phyloP scores from a whole-genome alignment of 2,113 vertebrate species.

The Jaculus jaculus region DNA sequence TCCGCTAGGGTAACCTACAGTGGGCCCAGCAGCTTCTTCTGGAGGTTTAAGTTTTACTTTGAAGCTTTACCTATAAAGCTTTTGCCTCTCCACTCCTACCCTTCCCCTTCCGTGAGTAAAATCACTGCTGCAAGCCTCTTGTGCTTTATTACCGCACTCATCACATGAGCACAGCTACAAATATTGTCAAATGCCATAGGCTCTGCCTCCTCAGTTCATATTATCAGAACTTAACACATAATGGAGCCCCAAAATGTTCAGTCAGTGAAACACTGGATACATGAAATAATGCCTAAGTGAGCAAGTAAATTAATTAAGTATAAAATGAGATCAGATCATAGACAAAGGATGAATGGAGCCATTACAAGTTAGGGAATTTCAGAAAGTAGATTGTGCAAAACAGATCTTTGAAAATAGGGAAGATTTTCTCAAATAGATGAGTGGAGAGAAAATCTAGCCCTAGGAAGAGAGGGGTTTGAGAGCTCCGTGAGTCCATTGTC shows the following conservation, averaged over 20 bases:
- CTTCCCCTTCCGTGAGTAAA: background rate
- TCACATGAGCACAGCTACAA: background rate
- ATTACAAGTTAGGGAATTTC: background rate
- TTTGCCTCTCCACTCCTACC: background rate
- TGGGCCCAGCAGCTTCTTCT: background rate
- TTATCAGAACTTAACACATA: background rate
- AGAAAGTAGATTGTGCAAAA: background rate
- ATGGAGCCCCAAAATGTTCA: background rate
- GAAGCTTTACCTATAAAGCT: background rate
- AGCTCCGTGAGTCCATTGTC: rapidly evolving
- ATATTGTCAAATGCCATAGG: rapidly evolving
- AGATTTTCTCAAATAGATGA: background rate
- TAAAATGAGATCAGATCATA: background rate
- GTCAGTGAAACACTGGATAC: background rate
- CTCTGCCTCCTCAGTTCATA: rapidly evolving
- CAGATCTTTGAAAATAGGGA: background rate
- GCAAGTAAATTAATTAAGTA: background rate
- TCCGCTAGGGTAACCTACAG: background rate
- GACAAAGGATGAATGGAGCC: background rate
- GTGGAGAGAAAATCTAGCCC: rapidly evolving
- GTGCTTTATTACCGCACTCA: rapidly evolving
- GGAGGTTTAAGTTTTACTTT: background rate
- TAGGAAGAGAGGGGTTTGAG: no score
- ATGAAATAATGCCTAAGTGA: background rate
- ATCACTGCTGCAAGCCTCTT: background rate